Evolutionary conservation across 2,797 vertebrate genomes (phyloP).

Genomic region (Chloroceryle amazona): DNA sequence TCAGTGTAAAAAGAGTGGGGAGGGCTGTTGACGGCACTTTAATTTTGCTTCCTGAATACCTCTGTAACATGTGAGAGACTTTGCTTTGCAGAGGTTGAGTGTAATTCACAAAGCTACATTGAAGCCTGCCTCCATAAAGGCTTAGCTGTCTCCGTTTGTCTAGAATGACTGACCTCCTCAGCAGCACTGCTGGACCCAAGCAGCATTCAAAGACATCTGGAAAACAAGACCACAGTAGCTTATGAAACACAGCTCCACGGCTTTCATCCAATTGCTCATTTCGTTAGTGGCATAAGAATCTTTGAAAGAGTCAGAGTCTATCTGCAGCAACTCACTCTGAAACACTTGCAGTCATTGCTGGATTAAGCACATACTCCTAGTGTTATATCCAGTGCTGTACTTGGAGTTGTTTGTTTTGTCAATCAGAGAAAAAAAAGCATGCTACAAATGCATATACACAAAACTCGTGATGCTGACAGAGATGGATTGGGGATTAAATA

Average conservation of each 20-base stretch:
- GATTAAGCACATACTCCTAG: background rate
- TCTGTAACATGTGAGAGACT: background rate
- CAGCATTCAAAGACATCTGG: slow-evolving; percentile 6
- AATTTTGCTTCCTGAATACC: background rate
- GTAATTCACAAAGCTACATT: background rate
- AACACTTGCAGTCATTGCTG: background rate
- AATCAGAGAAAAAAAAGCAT: background rate
- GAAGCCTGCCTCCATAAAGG: background rate
- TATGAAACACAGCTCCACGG: slow-evolving; percentile 46
- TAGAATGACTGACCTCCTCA: background rate
- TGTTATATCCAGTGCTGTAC: background rate
- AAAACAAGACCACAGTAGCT: slow-evolving; percentile 32
- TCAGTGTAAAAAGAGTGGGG: background rate
- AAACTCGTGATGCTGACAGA: background rate
- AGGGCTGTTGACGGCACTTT: background rate
- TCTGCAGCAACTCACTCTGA: slow-evolving; percentile 2
- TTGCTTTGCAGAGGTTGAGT: background rate
- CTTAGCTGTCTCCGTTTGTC: background rate
- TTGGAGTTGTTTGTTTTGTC: background rate
- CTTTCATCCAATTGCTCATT: slow-evolving; percentile 2
- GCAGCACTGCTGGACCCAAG: background rate
- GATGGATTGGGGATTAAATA: background rate
- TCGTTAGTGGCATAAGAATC: slow-evolving; percentile 31
- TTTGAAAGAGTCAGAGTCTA: background rate
- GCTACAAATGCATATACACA: background rate